Percentiles rank a stretch among this genome's conserved stretches.
Evolutionary conservation across 1,140 invertebrate species (phyloP).

Genomic region (Temnothorax curvispinosus): DNA sequence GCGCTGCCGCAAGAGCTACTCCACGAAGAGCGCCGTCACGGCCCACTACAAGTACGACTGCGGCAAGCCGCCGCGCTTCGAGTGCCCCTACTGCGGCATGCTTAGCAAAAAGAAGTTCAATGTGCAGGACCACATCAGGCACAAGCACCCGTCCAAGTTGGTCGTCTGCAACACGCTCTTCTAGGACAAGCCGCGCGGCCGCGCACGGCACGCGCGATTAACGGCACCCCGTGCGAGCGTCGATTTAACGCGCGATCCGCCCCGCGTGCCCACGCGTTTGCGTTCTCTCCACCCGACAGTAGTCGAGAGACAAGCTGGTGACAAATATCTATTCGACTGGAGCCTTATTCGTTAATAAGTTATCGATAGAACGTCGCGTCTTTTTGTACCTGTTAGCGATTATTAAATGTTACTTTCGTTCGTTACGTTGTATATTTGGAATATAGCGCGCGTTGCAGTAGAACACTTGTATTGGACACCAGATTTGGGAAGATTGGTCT

Average conservation of each 20-base stretch:
- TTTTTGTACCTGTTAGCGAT: conserved; percentile 39
- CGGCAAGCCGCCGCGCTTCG: conserved; percentile 84
- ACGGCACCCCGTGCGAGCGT: not conserved
- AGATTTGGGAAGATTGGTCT: not conserved
- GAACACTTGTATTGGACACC: not conserved
- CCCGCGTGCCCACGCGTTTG: not conserved
- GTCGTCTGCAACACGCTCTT: conserved; percentile 78
- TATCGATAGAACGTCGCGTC: not conserved
- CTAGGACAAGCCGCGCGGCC: conserved; percentile 59
- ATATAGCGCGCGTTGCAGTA: not conserved
- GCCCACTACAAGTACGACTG: conserved; percentile 87
- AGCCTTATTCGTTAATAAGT: not conserved
- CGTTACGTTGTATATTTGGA: not conserved
- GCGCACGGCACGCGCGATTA: not conserved
- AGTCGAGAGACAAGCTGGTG: not conserved
- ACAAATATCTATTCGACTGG: not conserved
- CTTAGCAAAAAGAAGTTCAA: conserved; percentile 86
- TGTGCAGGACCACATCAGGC: conserved; percentile 83
- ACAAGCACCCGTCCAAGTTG: conserved; percentile 74
- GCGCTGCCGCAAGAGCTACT: conserved; percentile 87
- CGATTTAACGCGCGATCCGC: not conserved
- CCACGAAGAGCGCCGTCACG: conserved; percentile 87
- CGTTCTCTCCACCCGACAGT: too few relatives aligned
- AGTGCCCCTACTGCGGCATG: conserved; percentile 84
- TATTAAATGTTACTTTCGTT: conserved; percentile 1